Conservation (phyloP, 2,888 invertebrate species). For the Pomacea canaliculata region DNA sequence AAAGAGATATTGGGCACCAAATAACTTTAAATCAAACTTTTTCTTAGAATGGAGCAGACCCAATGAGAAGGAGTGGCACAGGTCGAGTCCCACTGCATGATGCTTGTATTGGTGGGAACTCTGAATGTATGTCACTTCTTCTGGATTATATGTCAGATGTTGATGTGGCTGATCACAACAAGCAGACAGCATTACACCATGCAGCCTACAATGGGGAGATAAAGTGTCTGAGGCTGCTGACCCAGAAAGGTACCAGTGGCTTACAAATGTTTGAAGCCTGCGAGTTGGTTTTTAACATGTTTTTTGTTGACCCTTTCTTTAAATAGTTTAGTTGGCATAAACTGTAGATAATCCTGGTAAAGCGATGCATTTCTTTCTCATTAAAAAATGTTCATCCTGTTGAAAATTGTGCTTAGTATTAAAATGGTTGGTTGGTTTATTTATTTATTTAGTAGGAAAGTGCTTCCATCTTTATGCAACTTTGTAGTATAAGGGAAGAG, state of each 20-base stretch:
- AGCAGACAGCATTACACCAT: conserved; percentile 64
- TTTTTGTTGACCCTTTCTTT: neutral
- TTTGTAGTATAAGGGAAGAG: too few species aligned
- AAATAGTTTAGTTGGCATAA: neutral
- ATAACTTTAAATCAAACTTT: too few species aligned
- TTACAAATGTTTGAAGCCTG: too few species aligned
- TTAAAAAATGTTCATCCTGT: too few species aligned
- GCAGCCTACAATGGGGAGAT: conserved; percentile 67
- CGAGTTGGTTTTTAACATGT: too few species aligned
- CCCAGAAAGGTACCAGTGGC: conserved; percentile 51
- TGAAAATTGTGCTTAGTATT: too few species aligned
- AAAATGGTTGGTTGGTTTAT: too few species aligned
- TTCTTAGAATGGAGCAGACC: conserved; percentile 60
- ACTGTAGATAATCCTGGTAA: too few species aligned
- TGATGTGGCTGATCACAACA: conserved; percentile 60
- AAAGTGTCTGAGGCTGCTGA: conserved; percentile 58
- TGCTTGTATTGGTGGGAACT: conserved; percentile 65
- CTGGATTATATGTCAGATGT: conserved; percentile 56
- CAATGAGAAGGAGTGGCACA: conserved; percentile 47
- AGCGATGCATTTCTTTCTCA: too few species aligned
- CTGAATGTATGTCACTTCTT: conserved; percentile 52
- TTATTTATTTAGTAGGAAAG: too few species aligned
- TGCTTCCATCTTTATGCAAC: too few species aligned
- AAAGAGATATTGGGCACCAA: too few species aligned
- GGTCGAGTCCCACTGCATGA: conserved; percentile 67